phyloP scores from a whole-genome alignment of 2,797 vertebrate genomes.

The Pitangus sulphuratus region DNA sequence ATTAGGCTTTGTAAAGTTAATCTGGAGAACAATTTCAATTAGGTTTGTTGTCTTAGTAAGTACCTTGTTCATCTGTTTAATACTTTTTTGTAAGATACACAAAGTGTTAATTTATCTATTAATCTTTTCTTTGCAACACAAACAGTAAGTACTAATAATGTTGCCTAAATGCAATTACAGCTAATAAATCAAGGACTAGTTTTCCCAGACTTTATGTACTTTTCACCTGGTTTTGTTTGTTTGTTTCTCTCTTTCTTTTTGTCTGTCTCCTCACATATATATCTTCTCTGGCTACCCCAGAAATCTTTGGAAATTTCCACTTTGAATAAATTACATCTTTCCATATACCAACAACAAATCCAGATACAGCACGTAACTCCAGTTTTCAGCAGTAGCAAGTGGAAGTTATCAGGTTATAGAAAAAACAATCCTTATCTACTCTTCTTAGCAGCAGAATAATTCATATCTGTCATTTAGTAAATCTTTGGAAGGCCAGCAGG shows the following conservation, averaged over 20 bases:
- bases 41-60: neutral
- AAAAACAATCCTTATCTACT: neutral
- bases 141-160: neutral
- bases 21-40: neutral
- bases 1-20: neutral
- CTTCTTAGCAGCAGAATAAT: neutral
- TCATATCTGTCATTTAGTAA: constrained; percentile 6
- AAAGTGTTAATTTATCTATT: constrained; percentile 20
- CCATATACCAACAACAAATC: neutral
- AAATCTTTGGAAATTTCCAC: neutral
- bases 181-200: neutral
- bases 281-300: neutral
- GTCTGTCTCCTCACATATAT: neutral
- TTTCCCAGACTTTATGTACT: neutral
- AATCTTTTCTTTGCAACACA: neutral
- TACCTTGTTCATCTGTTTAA: neutral
- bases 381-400: neutral
- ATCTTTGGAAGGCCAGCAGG: neutral
- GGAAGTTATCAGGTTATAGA: neutral
- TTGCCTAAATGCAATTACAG: neutral
- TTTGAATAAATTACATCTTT: neutral
- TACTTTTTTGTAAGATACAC: neutral
- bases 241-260: neutral
- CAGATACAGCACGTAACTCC: neutral
- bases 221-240: neutral